These are phyloP conservation scores for Crotalus helleri DNA, from an alignment of 2,113 vertebrate species.

Conservation along the genomic window DNA sequence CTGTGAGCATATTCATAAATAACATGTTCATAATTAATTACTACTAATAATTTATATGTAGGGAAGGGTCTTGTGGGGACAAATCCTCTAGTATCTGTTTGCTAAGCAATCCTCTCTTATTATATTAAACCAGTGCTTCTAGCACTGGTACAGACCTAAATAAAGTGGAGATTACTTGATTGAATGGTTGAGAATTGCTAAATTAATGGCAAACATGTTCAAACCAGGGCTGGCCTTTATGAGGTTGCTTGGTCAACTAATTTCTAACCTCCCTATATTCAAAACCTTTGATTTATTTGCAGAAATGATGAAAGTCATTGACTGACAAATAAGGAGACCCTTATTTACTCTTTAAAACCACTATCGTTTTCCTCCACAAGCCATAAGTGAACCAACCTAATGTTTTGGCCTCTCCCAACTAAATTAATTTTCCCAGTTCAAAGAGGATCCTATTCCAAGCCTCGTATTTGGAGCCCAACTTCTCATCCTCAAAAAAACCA, in stretches of 20 bases:
- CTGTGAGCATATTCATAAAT: not conserved
- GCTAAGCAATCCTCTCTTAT: not conserved
- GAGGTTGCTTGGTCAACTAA: conserved; percentile 46
- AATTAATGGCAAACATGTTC: conserved; percentile 42
- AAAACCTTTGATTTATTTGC: conserved; percentile 28
- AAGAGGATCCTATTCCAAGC: conserved; percentile 20
- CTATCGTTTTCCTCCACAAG: not conserved
- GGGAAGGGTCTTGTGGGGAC: not conserved
- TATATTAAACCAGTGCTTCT: not conserved
- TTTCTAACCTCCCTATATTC: conserved; percentile 6
- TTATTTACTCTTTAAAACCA: conserved; percentile 1
- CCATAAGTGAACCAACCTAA: not conserved
- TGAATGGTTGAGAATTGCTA: conserved; percentile 50
- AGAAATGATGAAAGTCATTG: not conserved
- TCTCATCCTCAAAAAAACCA: not conserved
- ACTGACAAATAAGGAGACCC: conserved; percentile 23
- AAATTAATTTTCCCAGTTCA: fast-evolving
- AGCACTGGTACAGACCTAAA: conserved; percentile 15
- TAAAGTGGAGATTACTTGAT: conserved; percentile 43
- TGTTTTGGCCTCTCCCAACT: fast-evolving
- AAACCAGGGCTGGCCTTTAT: conserved; percentile 45
- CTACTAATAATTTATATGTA: not conserved
- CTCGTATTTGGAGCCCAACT: not conserved
- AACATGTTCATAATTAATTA: not conserved
- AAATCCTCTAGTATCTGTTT: not conserved